Base-by-base conservation (phyloP, 2,888 invertebrate genomes). In the Pardosa pseudoannulata region DNA sequence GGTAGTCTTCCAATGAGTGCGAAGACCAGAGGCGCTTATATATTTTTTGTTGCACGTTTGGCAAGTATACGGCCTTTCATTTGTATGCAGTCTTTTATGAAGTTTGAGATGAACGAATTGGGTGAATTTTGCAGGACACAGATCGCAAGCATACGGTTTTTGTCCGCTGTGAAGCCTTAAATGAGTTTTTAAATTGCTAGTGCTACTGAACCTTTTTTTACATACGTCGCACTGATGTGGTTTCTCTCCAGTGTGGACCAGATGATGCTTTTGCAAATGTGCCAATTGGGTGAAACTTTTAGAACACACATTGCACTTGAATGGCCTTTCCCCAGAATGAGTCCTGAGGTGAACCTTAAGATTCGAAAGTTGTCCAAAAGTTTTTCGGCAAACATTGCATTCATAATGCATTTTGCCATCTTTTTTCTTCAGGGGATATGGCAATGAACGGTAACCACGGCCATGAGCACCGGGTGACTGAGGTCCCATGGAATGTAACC, bases 341-440 rank as follows among this genome's bases (percentile, higher is more conserved):
- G 99, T 99, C 89, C 99, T 94, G 86, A 98, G 93, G 91, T 99
- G 99, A 27, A 99, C 90, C 92, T 99, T 99, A 67, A 99, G 93
- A 92, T 99, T 99, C 64, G 98, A 98, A 89, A 99, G 93, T 92
- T 99, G 99, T 0, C 99, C 99, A 91, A 99, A 99, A 0, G 98
- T 98, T 93, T 99, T 99, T 91, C 95, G 95, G 91, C 99, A 99
- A 2, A 98, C 97, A 91, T 98, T 98, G 92, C 99, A 99, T 92
- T 99, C 98, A 92, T 99, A 99, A 91, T 99, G 98, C 96, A 99
- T 99, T 93, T 99, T 99, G 0, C 99, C 99, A 91, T 99, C 98
- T 92, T 98, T 98, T 93, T 98, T 98, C 93, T 97, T 96, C 70
- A 99, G 93, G 0, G 98, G 98, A 92, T 98, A 99, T 0, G 98